These are phyloP conservation scores for Myotis daubentonii DNA, from an alignment of 2,797 vertebrate species.

Conservation along the genomic window DNA sequence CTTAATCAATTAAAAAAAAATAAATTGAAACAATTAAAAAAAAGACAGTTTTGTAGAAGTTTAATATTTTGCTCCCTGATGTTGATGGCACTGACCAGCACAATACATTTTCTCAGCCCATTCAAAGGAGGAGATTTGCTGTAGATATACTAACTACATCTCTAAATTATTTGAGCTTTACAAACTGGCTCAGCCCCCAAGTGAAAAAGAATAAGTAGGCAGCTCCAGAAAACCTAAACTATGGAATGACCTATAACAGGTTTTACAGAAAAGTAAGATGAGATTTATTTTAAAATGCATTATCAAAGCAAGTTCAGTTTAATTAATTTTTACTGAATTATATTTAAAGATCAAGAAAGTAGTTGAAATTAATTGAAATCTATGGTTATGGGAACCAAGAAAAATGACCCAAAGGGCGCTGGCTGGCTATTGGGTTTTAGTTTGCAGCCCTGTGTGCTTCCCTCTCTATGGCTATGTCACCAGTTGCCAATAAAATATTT, in stretches of 20 bases:
- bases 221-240: neutral
- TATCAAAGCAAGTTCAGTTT: conserved; percentile 16
- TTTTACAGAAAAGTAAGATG: conserved; percentile 39
- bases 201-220: neutral
- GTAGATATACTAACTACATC: neutral
- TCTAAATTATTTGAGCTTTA: neutral
- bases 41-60: neutral
- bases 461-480: conserved; percentile 58
- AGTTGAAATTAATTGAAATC: conserved; percentile 14
- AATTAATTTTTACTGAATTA: conserved; percentile 10
- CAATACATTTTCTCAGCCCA: neutral
- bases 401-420: neutral
- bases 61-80: neutral
- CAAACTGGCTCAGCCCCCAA: neutral
- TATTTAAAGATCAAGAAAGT: conserved; percentile 20
- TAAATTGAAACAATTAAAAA: neutral
- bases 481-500: conserved; percentile 78
- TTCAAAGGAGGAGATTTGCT: neutral
- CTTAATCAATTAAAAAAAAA: no score
- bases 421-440: conserved; percentile 61
- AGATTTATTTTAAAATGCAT: conserved; percentile 47
- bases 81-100: neutral
- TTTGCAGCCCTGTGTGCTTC: conserved; percentile 63
- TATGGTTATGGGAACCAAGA: neutral
- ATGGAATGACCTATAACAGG: neutral